A percentile compares a stretch with the other conserved stretches of the same genome.
Evolutionary conservation across 2,888 invertebrate genomes (phyloP).

Genomic region (Azorinus chamasolen): DNA sequence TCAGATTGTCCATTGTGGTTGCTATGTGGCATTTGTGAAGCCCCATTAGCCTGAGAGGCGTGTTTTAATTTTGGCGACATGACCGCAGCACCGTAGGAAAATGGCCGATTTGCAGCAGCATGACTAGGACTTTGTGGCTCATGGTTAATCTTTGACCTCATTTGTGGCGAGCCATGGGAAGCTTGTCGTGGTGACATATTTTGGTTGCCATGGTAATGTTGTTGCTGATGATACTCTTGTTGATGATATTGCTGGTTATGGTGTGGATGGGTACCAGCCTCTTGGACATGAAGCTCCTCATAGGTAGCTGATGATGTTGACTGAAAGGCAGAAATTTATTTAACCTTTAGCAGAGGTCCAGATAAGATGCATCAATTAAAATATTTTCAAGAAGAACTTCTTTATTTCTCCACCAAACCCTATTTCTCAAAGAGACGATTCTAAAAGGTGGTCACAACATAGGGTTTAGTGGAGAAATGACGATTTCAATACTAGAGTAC

Average conservation of each 20-base stretch:
- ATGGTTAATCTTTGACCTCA: slow-evolving; percentile 41
- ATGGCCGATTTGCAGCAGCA: slow-evolving; percentile 59
- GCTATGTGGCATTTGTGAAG: not conserved
- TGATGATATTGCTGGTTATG: slow-evolving; percentile 20
- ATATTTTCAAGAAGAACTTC: too few relatives aligned
- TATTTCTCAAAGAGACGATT: too few relatives aligned
- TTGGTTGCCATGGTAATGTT: slow-evolving; percentile 28
- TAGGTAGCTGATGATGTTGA: slow-evolving; percentile 48
- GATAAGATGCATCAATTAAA: too few relatives aligned
- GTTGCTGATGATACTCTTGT: slow-evolving; percentile 51
- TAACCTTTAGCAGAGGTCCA: too few relatives aligned
- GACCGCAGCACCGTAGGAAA: slow-evolving; percentile 67
- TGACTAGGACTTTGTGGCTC: slow-evolving; percentile 61
- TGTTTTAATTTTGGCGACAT: slow-evolving; percentile 55
- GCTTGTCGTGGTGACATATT: slow-evolving; percentile 44
- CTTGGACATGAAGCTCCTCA: slow-evolving; percentile 43
- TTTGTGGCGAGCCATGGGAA: slow-evolving; percentile 44
- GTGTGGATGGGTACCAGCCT: not conserved
- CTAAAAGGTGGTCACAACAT: too few relatives aligned
- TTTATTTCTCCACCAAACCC: too few relatives aligned
- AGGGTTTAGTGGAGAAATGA: too few relatives aligned
- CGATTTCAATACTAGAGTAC: too few relatives aligned
- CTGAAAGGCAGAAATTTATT: slow-evolving; percentile 37
- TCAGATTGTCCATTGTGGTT: slow-evolving; percentile 45
- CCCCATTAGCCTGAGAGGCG: slow-evolving; percentile 4